phyloP scores from a whole-genome alignment of 2,113 vertebrate species.

The Peromyscus maniculatus region DNA sequence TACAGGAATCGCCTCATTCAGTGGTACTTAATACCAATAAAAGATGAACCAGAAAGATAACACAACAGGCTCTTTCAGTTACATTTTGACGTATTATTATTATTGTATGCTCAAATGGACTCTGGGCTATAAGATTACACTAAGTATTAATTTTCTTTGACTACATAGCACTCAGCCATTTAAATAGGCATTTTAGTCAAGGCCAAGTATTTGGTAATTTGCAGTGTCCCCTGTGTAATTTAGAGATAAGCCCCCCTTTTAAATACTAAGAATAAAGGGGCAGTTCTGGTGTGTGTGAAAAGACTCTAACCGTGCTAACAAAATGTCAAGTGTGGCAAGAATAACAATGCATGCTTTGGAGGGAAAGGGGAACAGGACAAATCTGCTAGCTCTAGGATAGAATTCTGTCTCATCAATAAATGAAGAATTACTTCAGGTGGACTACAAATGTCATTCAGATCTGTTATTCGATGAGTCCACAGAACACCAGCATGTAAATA shows the following conservation, averaged over 20 bases:
- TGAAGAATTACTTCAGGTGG: slow-evolving; percentile 16
- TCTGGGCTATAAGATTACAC: not conserved
- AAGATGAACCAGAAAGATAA: not conserved
- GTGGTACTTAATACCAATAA: not conserved
- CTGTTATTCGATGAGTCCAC: slow-evolving; percentile 12
- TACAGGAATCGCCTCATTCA: not conserved
- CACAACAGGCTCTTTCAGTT: not conserved
- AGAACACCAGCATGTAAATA: not conserved
- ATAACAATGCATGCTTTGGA: not conserved
- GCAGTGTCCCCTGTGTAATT: slow-evolving; percentile 20
- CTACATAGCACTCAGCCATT: slow-evolving; percentile 16
- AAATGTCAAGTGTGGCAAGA: slow-evolving; percentile 12
- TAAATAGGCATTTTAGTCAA: slow-evolving; percentile 49
- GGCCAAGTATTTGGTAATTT: slow-evolving; percentile 28
- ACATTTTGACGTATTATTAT: slow-evolving; percentile 10
- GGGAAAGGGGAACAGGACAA: not conserved
- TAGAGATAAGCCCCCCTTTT: not conserved
- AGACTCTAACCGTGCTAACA: not conserved
- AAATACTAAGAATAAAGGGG: slow-evolving; percentile 33
- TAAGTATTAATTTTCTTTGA: slow-evolving; percentile 1
- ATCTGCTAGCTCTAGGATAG: not conserved
- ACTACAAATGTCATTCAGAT: not conserved
- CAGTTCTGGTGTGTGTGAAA: not conserved
- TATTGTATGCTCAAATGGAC: not conserved
- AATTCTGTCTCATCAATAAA: slow-evolving; percentile 32